Evolutionary conservation across 2,113 vertebrate species (phyloP).

Genomic region (Cololabis saira): DNA sequence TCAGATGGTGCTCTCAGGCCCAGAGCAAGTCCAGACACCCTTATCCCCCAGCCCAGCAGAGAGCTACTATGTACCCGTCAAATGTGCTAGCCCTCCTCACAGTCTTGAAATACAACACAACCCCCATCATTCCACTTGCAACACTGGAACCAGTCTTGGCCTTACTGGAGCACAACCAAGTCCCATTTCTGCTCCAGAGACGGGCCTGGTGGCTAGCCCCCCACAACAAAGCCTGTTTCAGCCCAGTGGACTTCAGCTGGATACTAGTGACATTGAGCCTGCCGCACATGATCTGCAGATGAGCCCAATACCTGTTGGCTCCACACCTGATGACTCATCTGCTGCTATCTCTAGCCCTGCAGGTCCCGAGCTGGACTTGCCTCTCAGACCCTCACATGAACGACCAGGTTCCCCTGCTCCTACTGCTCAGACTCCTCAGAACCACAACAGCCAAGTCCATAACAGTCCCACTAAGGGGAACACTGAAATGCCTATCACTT

Average conservation of each 20-base stretch:
- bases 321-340: not conserved
- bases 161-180: constrained; percentile 1
- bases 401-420: constrained; percentile 18
- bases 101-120: not conserved
- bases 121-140: not conserved
- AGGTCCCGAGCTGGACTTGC: not conserved
- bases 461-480: constrained; percentile 46
- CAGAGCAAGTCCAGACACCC: not conserved
- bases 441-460: constrained; percentile 3
- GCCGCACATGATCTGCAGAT: constrained; percentile 1
- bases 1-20: constrained; percentile 12
- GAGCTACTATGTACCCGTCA: not conserved
- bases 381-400: constrained; percentile 11
- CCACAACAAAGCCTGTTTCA: not conserved
- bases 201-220: not conserved
- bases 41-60: not conserved
- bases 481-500: constrained; percentile 25
- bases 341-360: not conserved
- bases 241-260: not conserved
- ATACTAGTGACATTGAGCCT: not conserved
- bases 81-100: not conserved
- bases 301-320: constrained; percentile 2
- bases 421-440: constrained; percentile 9
- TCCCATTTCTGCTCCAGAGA: constrained; percentile 9
- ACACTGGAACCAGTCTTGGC: constrained; percentile 28